Base-by-base conservation (phyloP, 2,113 vertebrate species). In the Channa maculata region DNA sequence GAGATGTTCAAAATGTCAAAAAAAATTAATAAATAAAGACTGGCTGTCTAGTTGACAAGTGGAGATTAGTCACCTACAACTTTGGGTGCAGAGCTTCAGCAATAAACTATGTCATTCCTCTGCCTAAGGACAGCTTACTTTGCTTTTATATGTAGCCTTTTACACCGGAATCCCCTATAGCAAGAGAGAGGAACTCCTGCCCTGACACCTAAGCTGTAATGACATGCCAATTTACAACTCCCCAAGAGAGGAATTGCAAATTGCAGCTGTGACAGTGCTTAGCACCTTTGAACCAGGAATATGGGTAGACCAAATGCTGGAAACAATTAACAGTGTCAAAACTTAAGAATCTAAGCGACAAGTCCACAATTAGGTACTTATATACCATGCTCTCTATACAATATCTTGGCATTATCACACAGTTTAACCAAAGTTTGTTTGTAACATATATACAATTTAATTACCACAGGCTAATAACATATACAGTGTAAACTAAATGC, bases 41-140 rank as follows among this genome's bases (percentile, higher is more conserved):
- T 64, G 41, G 69, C 71, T 76, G 62, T 73, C 74, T 63, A 66
- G 82, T 75, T 85, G 82, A 86, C 81, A 78, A 64, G 71, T 54
- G 77, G 80, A 81, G 71, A 85, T 88, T 79, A 86, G 66, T 84
- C 75, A 87, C 69, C 75, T 80, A 61, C 62, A 85, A 82, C 82
- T 83, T 85, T 72, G 53, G 11, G 41, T 77, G 52, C 63, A 78
- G 65, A 77, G 71, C 36, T 73, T 69, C 61, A 53, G 59, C 46
- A 48, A 37, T 64, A 80, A 66, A 71, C 85, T 41, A 41, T 76
- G 81, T 80, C 66, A 82, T 86, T 53, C 50, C 67, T 70, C 45
- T 58, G 72, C 83, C 84, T 74, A 78, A 82, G 84, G 83, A 88
- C 71, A 74, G 61, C 70, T 82, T 45, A 33, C 45, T 72, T 82